phyloP scores from a whole-genome alignment of 2,113 vertebrate species.

The Nerophis ophidion region DNA sequence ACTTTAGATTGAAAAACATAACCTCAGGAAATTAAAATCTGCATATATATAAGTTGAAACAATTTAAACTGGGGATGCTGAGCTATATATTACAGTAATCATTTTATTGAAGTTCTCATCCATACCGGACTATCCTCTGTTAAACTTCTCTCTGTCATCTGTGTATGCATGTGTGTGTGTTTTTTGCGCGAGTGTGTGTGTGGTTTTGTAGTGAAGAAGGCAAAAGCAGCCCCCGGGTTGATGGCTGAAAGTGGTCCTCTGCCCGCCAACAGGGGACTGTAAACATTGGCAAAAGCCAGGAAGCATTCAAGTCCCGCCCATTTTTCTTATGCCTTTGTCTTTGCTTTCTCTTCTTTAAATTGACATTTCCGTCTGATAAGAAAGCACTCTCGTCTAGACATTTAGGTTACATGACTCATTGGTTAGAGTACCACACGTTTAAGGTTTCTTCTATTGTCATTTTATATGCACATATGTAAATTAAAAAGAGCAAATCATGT shows the following conservation, averaged over 20 bases:
- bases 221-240: constrained; percentile 97
- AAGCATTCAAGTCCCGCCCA: constrained; percentile 75
- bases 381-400: neutral
- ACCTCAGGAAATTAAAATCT: constrained; percentile 35
- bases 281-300: constrained; percentile 95
- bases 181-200: constrained; percentile 78
- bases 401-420: neutral
- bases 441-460: no score
- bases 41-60: constrained; percentile 28
- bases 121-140: constrained; percentile 77
- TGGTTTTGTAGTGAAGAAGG: constrained; percentile 99
- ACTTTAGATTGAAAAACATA: neutral
- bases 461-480: no score
- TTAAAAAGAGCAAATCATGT: no score
- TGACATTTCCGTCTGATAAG: constrained; percentile 10
- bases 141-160: constrained; percentile 99
- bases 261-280: constrained; percentile 98
- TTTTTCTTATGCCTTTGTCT: constrained; percentile 53
- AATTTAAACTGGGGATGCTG: constrained; percentile 20
- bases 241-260: constrained; percentile 99
- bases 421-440: no score
- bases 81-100: constrained; percentile 41
- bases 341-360: constrained; percentile 40
- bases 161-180: constrained; percentile 80
- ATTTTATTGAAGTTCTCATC: constrained; percentile 67